A percentile compares a stretch with the other conserved stretches of the same genome.
These are phyloP conservation scores for Forbesichthys papilliferus DNA, from an alignment of 2,113 vertebrate genomes.

Conservation along the genomic window DNA sequence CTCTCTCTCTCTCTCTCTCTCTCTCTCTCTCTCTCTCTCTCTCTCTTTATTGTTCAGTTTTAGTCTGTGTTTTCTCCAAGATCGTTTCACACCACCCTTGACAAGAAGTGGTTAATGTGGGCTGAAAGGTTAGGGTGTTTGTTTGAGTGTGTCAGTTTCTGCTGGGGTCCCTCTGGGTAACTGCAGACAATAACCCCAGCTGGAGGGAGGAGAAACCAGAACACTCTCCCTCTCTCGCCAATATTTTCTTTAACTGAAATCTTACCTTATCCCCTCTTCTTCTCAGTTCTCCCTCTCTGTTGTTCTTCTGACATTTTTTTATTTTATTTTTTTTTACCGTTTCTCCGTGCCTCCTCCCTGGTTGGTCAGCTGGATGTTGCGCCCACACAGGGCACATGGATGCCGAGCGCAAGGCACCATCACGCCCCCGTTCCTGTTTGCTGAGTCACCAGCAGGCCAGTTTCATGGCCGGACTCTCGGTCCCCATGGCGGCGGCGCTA, in stretches of 20 bases:
- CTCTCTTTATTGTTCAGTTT: not conserved
- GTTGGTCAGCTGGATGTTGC: constrained; percentile 27
- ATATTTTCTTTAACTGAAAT: not conserved
- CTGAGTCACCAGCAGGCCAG: not conserved
- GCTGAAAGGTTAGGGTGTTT: constrained; percentile 6
- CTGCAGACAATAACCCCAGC: constrained; percentile 15
- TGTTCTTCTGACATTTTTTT: not conserved
- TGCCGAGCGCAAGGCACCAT: not conserved
- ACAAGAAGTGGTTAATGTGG: constrained; percentile 25
- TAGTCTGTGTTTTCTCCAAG: constrained; percentile 11
- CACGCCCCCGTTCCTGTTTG: constrained; percentile 14
- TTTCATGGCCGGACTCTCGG: not conserved
- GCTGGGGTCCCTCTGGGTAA: constrained; percentile 8
- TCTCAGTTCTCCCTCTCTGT: not conserved
- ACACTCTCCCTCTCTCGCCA: not conserved
- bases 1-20: not conserved
- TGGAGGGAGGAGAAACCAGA: not conserved
- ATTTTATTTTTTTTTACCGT: not conserved
- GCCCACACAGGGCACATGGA: constrained; percentile 7
- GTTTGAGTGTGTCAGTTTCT: constrained; percentile 26
- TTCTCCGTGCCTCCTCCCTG: constrained; percentile 5
- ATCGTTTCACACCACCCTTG: constrained; percentile 1
- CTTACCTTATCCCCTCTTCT: not conserved
- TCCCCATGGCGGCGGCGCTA: not conserved
- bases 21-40: not conserved